phyloP scores from a whole-genome alignment of 2,888 invertebrate genomes.

The Bedellia somnulentella region DNA sequence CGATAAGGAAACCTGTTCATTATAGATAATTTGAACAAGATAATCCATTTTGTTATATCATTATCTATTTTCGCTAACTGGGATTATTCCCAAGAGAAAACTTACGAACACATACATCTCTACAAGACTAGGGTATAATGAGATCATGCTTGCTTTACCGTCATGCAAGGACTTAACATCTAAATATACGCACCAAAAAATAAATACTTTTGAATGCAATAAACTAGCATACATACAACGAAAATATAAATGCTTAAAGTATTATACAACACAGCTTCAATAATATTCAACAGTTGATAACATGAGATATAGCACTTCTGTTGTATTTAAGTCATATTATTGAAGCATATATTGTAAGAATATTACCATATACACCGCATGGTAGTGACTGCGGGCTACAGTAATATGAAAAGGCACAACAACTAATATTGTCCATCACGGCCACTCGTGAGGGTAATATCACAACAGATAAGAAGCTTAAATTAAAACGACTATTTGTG shows the following conservation, averaged over 20 bases:
- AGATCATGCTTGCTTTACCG: slow-evolving; percentile 1
- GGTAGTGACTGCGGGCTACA: not conserved
- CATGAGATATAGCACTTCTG: too few relatives aligned
- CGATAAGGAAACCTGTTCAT: too few relatives aligned
- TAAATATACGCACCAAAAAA: not conserved
- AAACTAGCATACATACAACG: not conserved
- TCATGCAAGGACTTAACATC: not conserved
- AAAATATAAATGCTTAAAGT: not conserved
- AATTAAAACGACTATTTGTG: slow-evolving; percentile 66
- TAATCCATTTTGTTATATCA: too few relatives aligned
- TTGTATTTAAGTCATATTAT: too few relatives aligned
- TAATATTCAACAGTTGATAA: not conserved
- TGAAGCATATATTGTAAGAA: not conserved
- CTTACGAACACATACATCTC: too few relatives aligned
- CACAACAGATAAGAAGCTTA: slow-evolving; percentile 42
- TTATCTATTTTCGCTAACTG: too few relatives aligned
- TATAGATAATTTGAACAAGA: too few relatives aligned
- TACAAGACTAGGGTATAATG: too few relatives aligned
- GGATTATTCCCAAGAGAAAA: too few relatives aligned
- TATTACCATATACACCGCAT: not conserved
- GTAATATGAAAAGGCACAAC: slow-evolving; percentile 30
- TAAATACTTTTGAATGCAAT: not conserved
- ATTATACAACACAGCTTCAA: not conserved
- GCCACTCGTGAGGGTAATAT: slow-evolving; percentile 22
- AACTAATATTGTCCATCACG: slow-evolving; percentile 27